phyloP scores from a whole-genome alignment of 1,140 invertebrate genomes.

The Doryteuthis pealeii region DNA sequence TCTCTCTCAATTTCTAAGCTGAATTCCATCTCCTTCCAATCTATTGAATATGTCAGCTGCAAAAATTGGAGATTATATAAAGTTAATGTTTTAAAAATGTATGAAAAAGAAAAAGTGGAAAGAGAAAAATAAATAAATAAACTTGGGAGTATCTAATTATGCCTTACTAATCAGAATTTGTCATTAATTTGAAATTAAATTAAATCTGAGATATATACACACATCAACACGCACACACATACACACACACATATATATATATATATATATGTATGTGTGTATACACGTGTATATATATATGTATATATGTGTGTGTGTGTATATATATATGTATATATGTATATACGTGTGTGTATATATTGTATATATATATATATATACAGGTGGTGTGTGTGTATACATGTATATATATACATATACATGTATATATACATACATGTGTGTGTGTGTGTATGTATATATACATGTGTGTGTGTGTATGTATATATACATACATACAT shows the following conservation, averaged over 20 bases:
- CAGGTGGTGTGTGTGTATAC: background rate
- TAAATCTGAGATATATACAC: too few relatives aligned
- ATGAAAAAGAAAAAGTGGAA: too few relatives aligned
- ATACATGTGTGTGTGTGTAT: background rate
- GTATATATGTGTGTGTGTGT: background rate
- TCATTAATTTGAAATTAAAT: too few relatives aligned
- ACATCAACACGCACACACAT: background rate
- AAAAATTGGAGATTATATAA: too few relatives aligned
- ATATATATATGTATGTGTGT: background rate
- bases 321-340: background rate
- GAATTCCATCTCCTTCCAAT: too few relatives aligned
- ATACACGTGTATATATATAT: background rate
- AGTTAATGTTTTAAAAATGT: too few relatives aligned
- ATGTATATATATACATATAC: background rate
- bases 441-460: background rate
- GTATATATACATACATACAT: background rate
- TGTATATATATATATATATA: too few relatives aligned
- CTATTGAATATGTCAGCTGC: too few relatives aligned
- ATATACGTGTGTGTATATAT: background rate
- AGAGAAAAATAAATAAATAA: too few relatives aligned
- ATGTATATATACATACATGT: background rate
- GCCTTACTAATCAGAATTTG: too few relatives aligned
- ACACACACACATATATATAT: background rate
- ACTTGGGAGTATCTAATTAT: too few relatives aligned
- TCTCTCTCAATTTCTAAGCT: too few relatives aligned